Evolutionary conservation across 2,888 invertebrate genomes (phyloP).

Genomic region (Microctonus hyperodae): DNA sequence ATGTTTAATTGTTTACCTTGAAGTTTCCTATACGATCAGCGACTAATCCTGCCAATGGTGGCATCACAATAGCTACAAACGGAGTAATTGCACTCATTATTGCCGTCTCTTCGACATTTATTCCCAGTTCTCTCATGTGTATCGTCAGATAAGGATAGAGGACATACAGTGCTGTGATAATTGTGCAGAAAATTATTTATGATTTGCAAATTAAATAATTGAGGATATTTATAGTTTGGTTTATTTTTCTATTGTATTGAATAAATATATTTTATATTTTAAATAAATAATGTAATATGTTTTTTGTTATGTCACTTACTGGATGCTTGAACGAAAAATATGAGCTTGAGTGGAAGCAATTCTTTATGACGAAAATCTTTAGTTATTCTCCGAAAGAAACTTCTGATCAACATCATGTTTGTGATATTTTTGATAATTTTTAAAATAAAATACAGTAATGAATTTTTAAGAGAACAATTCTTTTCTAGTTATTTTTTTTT

Average conservation of each 20-base stretch:
- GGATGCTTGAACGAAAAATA: slow-evolving; percentile 81
- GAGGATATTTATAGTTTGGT: not conserved
- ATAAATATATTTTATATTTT: too few relatives aligned
- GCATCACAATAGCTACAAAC: slow-evolving; percentile 78
- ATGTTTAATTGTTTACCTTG: slow-evolving; percentile 66
- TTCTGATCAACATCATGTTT: slow-evolving; percentile 69
- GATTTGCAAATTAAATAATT: not conserved
- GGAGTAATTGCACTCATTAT: slow-evolving; percentile 82
- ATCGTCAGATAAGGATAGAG: slow-evolving; percentile 82
- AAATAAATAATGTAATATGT: not conserved
- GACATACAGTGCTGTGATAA: slow-evolving; percentile 69
- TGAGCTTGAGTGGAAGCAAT: slow-evolving; percentile 75
- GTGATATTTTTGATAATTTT: slow-evolving; percentile 11
- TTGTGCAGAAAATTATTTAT: not conserved
- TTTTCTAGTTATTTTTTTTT: not conserved
- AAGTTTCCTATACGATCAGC: slow-evolving; percentile 84
- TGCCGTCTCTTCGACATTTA: slow-evolving; percentile 80
- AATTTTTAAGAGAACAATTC: not conserved
- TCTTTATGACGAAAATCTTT: slow-evolving; percentile 77
- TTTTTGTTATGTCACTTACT: slow-evolving; percentile 67
- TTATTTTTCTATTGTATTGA: not conserved
- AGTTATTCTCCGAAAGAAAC: slow-evolving; percentile 72
- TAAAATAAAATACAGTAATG: not conserved
- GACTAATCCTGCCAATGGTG: slow-evolving; percentile 77
- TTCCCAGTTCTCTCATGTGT: slow-evolving; percentile 81